These are phyloP conservation scores for Bradynema listronoti DNA, from an alignment of 1,140 invertebrate genomes.

Conservation along the genomic window DNA sequence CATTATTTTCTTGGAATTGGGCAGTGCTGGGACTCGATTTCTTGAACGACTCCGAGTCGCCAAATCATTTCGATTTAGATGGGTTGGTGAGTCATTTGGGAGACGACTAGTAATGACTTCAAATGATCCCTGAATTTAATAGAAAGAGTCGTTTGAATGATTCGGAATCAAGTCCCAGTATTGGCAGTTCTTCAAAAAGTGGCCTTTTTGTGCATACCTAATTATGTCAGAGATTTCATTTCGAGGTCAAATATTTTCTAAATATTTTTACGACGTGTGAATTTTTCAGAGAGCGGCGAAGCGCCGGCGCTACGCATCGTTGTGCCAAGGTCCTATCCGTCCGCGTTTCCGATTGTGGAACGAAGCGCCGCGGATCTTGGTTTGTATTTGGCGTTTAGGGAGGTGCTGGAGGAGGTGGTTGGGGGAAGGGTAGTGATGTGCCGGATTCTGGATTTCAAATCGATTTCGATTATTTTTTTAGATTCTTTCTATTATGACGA, in stretches of 20 bases:
- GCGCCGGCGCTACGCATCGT: slow-evolving; percentile 27
- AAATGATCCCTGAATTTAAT: neutral
- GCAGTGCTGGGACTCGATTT: too few species aligned
- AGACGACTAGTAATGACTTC: too few species aligned
- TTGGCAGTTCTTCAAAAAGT: too few species aligned
- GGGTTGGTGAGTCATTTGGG: too few species aligned
- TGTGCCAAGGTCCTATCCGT: slow-evolving; percentile 33
- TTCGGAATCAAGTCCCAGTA: slow-evolving; percentile 1
- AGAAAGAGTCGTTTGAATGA: neutral
- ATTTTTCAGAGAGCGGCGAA: slow-evolving; percentile 31
- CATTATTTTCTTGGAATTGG: neutral
- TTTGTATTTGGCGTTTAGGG: neutral
- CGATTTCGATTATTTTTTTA: slow-evolving; percentile 16
- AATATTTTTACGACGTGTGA: too few species aligned
- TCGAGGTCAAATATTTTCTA: too few species aligned
- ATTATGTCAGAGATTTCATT: too few species aligned
- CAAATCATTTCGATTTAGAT: too few species aligned
- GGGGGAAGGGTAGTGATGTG: neutral
- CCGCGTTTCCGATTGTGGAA: slow-evolving; percentile 22
- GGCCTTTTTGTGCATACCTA: too few species aligned
- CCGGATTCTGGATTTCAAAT: too few species aligned
- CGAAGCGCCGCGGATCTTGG: slow-evolving; percentile 27
- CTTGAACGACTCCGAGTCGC: too few species aligned
- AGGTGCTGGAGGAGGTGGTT: neutral
- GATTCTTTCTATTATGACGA: slow-evolving; percentile 36